Conservation (phyloP, 64 coral and sea anemone genomes). For the Stylophora pistillata region DNA sequence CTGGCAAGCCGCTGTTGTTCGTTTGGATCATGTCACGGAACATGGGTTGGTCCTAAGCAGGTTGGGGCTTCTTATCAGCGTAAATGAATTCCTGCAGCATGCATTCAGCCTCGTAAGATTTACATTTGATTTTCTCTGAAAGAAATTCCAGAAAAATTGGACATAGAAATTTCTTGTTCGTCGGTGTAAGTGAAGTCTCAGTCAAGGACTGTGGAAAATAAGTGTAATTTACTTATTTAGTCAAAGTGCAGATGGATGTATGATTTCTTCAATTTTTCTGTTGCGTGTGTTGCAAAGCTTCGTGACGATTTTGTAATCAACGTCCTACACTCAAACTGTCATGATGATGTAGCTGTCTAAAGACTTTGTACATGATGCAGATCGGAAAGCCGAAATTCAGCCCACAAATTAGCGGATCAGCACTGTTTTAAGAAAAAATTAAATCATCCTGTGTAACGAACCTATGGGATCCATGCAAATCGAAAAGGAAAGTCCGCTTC, state of each 20-base stretch:
- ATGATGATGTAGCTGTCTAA: neutral
- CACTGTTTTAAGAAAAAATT: neutral
- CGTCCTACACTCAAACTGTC: neutral
- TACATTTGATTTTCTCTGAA: neutral
- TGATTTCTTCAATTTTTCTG: neutral
- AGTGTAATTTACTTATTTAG: neutral
- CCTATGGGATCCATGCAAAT: no score
- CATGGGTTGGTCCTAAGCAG: neutral
- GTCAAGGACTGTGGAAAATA: neutral
- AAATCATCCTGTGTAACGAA: neutral
- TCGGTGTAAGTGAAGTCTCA: neutral
- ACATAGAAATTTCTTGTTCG: neutral
- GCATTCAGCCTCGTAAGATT: neutral
- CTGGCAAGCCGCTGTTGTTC: conserved; percentile 9
- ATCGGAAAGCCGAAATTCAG: neutral
- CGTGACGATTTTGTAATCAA: neutral
- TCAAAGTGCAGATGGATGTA: neutral
- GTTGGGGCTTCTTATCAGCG: neutral
- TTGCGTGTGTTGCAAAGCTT: neutral
- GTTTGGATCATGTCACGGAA: conserved; percentile 17
- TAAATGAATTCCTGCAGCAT: neutral
- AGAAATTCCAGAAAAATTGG: neutral
- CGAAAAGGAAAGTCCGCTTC: no score
- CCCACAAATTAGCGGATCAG: neutral
- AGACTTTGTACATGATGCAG: neutral